Percentiles rank a stretch among this genome's conserved stretches.
phyloP scores from a whole-genome alignment of 35 echinoderm and acorn worm species.

The Apostichopus californicus region DNA sequence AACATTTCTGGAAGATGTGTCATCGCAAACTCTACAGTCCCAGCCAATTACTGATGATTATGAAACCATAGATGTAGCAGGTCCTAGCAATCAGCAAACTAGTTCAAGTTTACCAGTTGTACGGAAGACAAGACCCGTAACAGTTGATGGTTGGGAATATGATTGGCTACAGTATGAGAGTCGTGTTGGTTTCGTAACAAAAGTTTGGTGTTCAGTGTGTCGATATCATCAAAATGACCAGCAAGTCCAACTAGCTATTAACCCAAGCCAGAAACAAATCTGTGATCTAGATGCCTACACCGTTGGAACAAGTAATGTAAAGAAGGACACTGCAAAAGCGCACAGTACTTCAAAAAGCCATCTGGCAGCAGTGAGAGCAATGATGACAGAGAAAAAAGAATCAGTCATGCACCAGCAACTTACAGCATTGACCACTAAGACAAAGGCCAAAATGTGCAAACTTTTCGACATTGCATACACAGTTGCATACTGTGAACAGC shows the following conservation, averaged over 20 bases:
- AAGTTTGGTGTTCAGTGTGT: constrained; percentile 47
- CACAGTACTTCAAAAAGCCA: constrained; percentile 32
- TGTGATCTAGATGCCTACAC: constrained; percentile 45
- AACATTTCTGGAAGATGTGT: not conserved
- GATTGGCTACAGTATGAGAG: constrained; percentile 46
- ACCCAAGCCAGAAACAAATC: constrained; percentile 20
- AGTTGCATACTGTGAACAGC: constrained; percentile 55
- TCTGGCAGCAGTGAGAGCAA: not conserved
- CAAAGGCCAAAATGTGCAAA: constrained; percentile 58
- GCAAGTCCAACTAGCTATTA: not conserved
- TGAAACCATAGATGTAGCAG: no score
- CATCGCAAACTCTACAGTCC: no score
- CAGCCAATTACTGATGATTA: no score
- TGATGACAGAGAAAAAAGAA: not conserved
- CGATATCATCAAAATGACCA: not conserved
- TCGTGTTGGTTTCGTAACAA: constrained; percentile 27
- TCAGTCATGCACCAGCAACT: not conserved
- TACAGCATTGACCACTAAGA: constrained; percentile 22
- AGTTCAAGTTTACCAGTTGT: not conserved
- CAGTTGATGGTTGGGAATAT: constrained; percentile 48
- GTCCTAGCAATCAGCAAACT: no score
- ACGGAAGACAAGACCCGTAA: constrained; percentile 40
- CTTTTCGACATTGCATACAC: constrained; percentile 64
- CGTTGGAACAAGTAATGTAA: constrained; percentile 54
- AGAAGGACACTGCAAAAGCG: constrained; percentile 60